Evolutionary conservation across 2,113 vertebrate genomes (phyloP).

Genomic region (Lipophrys pholis): DNA sequence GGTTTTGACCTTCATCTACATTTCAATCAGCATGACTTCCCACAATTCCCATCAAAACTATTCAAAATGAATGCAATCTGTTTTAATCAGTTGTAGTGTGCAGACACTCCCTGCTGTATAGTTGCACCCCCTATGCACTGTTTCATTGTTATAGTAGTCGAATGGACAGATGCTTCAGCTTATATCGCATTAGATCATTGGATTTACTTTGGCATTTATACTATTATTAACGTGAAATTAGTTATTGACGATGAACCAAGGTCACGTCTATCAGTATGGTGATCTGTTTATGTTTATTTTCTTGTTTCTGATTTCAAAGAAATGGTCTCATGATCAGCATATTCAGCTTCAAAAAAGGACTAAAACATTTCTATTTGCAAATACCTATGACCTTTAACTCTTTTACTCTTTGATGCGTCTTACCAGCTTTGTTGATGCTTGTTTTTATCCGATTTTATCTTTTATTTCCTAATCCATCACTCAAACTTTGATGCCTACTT

Average conservation of each 20-base stretch:
- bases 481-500: too few species aligned
- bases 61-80: slow-evolving; percentile 14
- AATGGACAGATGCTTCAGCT: slow-evolving; percentile 25
- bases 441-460: too few species aligned
- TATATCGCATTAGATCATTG: slow-evolving; percentile 21
- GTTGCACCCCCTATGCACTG: slow-evolving; percentile 36
- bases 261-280: slow-evolving; percentile 53
- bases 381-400: too few species aligned
- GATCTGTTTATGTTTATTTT: too few species aligned
- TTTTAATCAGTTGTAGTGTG: slow-evolving; percentile 32
- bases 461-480: too few species aligned
- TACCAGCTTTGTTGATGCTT: too few species aligned
- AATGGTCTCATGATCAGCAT: too few species aligned
- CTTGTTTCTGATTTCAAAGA: too few species aligned
- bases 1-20: not conserved
- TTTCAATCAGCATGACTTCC: not conserved
- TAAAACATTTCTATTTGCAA: too few species aligned
- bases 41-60: not conserved
- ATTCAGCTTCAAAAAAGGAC: too few species aligned
- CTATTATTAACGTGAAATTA: slow-evolving; percentile 49
- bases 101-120: slow-evolving; percentile 25
- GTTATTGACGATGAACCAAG: slow-evolving; percentile 40
- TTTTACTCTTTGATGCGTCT: too few species aligned
- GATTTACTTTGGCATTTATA: slow-evolving; percentile 63
- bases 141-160: slow-evolving; percentile 41